These are phyloP conservation scores for Hylaea fasciaria DNA, from an alignment of 2,888 invertebrate species.

Conservation along the genomic window DNA sequence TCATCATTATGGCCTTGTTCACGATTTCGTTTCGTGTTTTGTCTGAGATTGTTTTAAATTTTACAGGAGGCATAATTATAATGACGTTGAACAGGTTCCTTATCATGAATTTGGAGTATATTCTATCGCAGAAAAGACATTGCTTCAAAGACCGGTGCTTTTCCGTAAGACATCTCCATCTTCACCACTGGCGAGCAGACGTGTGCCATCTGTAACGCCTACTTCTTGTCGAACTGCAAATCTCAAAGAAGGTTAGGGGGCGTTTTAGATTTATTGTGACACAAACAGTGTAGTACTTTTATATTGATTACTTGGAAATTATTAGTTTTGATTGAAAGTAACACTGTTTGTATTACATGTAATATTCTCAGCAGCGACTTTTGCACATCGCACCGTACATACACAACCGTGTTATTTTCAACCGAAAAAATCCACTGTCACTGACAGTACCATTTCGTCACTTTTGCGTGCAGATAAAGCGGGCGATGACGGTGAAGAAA, in stretches of 20 bases:
- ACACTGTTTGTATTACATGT: conserved; percentile 62
- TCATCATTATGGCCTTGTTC: too few species aligned
- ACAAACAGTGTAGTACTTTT: conserved; percentile 63
- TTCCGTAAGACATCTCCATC: conserved; percentile 60
- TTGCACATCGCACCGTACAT: conserved; percentile 63
- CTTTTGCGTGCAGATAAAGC: conserved; percentile 52
- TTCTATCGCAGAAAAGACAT: conserved; percentile 65
- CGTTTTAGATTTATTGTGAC: conserved; percentile 5
- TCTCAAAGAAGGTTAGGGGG: conserved; percentile 47
- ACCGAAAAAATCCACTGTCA: conserved; percentile 27
- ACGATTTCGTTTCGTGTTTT: too few species aligned
- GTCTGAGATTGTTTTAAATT: not conserved
- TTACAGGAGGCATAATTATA: conserved; percentile 67
- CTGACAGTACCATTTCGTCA: conserved; percentile 12
- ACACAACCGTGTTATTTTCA: conserved; percentile 69
- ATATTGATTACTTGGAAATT: conserved; percentile 4
- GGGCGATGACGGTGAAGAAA: conserved; percentile 62
- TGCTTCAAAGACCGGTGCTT: conserved; percentile 54
- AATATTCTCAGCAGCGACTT: conserved; percentile 48
- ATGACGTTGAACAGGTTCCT: conserved; percentile 68
- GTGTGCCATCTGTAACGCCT: conserved; percentile 48
- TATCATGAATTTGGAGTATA: conserved; percentile 72
- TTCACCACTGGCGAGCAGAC: conserved; percentile 58
- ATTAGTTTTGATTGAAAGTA: conserved; percentile 55
- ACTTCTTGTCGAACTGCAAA: conserved; percentile 57